Evolutionary conservation across 2,888 invertebrate genomes (phyloP).

Genomic region (Biston betularia): DNA sequence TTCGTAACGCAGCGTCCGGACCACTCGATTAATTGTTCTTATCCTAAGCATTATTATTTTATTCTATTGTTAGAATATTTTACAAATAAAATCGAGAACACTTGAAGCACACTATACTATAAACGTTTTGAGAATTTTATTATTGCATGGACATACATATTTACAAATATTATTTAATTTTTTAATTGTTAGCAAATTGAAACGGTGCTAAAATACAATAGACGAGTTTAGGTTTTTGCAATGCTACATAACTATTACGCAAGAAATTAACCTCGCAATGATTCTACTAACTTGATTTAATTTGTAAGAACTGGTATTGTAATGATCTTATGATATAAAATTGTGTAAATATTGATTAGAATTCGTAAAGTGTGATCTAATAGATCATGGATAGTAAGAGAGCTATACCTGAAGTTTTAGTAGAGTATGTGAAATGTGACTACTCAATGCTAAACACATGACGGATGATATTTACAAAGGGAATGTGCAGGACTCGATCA

Average conservation of each 20-base stretch:
- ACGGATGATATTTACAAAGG: constrained; percentile 60
- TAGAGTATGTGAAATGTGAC: constrained; percentile 37
- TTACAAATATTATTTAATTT: constrained; percentile 16
- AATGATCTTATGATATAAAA: constrained; percentile 25
- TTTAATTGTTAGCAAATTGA: constrained; percentile 20
- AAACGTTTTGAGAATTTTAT: constrained; percentile 46
- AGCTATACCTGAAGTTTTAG: constrained; percentile 9
- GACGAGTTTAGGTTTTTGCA: constrained; percentile 66
- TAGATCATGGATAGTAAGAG: background rate
- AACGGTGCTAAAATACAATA: constrained; percentile 33
- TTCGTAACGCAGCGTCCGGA: constrained; percentile 83
- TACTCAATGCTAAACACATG: constrained; percentile 48
- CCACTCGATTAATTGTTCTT: constrained; percentile 83
- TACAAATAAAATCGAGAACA: constrained; percentile 34
- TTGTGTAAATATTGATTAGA: constrained; percentile 23
- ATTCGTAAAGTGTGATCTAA: constrained; percentile 7
- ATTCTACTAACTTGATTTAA: constrained; percentile 54
- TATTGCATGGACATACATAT: constrained; percentile 41
- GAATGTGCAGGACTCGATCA: constrained; percentile 51
- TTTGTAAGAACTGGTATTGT: constrained; percentile 35
- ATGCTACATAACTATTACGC: constrained; percentile 68
- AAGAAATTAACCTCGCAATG: constrained; percentile 68
- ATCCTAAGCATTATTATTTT: constrained; percentile 65
- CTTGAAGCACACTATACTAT: constrained; percentile 39
- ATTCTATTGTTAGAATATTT: constrained; percentile 69